Conservation (phyloP, 1,140 invertebrate species). For the Sycophila sp. region DNA sequence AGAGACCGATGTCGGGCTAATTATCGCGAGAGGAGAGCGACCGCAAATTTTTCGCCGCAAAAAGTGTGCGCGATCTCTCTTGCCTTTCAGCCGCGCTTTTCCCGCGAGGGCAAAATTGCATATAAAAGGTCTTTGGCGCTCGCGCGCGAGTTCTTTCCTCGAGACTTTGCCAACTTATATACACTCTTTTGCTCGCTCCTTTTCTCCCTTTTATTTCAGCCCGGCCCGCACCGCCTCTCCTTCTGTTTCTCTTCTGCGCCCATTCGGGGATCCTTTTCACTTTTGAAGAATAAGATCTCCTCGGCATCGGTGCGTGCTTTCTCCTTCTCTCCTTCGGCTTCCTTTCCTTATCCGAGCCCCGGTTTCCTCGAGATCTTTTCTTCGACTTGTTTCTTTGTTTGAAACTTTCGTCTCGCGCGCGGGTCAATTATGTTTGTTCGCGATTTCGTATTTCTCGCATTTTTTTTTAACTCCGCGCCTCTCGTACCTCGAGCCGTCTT, state of each 20-base stretch:
- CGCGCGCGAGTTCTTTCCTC: constrained; percentile 9
- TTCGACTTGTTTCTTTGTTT: constrained; percentile 36
- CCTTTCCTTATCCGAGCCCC: constrained; percentile 11
- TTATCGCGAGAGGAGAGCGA: constrained; percentile 11
- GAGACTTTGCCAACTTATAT: constrained; percentile 15
- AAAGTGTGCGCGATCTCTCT: constrained; percentile 4
- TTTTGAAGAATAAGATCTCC: constrained; percentile 37
- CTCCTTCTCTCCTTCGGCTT: neutral
- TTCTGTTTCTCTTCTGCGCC: constrained; percentile 12
- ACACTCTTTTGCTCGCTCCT: neutral
- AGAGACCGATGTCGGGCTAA: constrained; percentile 32
- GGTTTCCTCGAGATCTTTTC: constrained; percentile 31
- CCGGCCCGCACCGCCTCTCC: neutral
- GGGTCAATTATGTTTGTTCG: constrained; percentile 34
- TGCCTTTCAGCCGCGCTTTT: constrained; percentile 3
- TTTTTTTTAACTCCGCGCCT: neutral
- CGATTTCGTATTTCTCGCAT: constrained; percentile 22
- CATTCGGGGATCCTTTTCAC: constrained; percentile 23
- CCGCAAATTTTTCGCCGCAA: constrained; percentile 23
- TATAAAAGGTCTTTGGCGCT: constrained; percentile 25
- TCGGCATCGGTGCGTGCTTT: neutral
- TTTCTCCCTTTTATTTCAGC: neutral
- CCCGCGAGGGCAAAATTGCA: constrained; percentile 3
- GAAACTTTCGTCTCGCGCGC: constrained; percentile 19
- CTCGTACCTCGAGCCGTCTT: constrained; percentile 22